Evolutionary conservation across 2,888 invertebrate genomes (phyloP).

Genomic region (Stenodera caucasica): DNA sequence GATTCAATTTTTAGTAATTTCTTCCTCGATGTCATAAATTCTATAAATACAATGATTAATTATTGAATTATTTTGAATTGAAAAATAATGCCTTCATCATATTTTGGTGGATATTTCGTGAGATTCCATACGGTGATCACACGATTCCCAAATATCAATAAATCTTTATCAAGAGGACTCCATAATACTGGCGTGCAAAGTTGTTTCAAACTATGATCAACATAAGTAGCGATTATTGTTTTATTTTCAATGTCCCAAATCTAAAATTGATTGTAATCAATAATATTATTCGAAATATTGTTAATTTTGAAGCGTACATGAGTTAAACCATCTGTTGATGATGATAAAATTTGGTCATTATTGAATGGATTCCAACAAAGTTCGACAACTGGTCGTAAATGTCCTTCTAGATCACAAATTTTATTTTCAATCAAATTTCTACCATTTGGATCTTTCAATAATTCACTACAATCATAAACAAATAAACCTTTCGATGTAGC

Average conservation of each 20-base stretch:
- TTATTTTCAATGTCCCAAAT: constrained; percentile 66
- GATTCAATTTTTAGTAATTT: constrained; percentile 7
- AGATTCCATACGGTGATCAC: constrained; percentile 68
- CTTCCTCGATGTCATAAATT: constrained; percentile 11
- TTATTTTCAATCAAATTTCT: constrained; percentile 21
- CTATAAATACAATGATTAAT: no score
- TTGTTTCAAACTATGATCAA: constrained; percentile 60
- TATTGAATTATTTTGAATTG: no score
- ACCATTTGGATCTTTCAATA: constrained; percentile 12
- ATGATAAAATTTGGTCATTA: constrained; percentile 61
- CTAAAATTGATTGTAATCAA: constrained; percentile 49
- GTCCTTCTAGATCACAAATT: constrained; percentile 28
- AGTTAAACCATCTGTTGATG: constrained; percentile 69
- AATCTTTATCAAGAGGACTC: constrained; percentile 64
- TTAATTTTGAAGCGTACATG: constrained; percentile 62
- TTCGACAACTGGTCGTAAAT: constrained; percentile 25
- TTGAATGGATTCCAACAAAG: constrained; percentile 48
- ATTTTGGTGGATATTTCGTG: constrained; percentile 54
- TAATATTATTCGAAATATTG: constrained; percentile 6
- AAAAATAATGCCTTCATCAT: constrained; percentile 46
- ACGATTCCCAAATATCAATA: constrained; percentile 69
- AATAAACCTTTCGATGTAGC: constrained; percentile 59
- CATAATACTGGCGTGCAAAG: constrained; percentile 62
- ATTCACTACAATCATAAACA: constrained; percentile 54
- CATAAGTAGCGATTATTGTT: constrained; percentile 62